phyloP scores from a whole-genome alignment of 2,888 invertebrate genomes.

The Cremastinae sp. region DNA sequence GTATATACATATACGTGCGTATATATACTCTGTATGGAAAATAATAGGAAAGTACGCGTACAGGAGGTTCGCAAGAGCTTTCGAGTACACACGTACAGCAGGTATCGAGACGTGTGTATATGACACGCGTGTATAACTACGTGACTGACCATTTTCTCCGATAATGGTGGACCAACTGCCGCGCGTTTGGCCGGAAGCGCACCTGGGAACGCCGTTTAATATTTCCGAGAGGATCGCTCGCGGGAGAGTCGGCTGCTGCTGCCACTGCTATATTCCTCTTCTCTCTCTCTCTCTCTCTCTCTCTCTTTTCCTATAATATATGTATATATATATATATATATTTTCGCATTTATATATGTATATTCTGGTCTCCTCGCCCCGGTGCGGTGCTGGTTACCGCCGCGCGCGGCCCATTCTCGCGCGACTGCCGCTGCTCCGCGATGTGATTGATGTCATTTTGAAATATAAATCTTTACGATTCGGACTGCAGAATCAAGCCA shows the following conservation, averaged over 20 bases:
- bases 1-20: neutral
- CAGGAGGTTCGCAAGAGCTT: constrained; percentile 26
- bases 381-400: constrained; percentile 36
- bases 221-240: constrained; percentile 69
- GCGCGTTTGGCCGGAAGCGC: constrained; percentile 64
- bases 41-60: constrained; percentile 16
- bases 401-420: neutral
- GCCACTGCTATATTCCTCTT: constrained; percentile 4
- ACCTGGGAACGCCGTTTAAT: constrained; percentile 74
- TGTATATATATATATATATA: constrained; percentile 11
- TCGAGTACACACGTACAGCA: constrained; percentile 21
- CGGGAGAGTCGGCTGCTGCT: constrained; percentile 51
- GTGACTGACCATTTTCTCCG: constrained; percentile 72
- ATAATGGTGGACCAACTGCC: constrained; percentile 74
- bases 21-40: no score
- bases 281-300: neutral
- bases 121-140: constrained; percentile 59
- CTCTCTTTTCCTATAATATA: neutral
- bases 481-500: constrained; percentile 14
- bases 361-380: constrained; percentile 4
- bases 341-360: constrained; percentile 1
- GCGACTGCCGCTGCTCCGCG: constrained; percentile 27
- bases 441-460: constrained; percentile 60
- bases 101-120: constrained; percentile 18
- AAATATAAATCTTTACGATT: constrained; percentile 57